Base-by-base conservation (phyloP, 2,888 invertebrate genomes). In the Lacanobia oleracea region DNA sequence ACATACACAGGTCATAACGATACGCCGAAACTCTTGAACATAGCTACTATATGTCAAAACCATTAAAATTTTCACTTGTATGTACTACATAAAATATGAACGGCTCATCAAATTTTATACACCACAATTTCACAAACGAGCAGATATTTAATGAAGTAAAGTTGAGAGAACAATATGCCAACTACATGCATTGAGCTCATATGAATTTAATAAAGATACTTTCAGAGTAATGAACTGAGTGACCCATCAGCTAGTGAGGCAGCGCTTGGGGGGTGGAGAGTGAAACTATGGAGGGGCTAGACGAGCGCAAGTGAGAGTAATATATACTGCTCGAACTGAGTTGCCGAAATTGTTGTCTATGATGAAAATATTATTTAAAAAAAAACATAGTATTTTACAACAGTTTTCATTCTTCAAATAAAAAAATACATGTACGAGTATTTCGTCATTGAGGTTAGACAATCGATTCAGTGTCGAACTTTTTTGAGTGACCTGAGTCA, bases 91-190 rank as follows among this genome's bases (percentile, higher is more conserved):
- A 45, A 53, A 79, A 54, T 51, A 63, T 67, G 43, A 66, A 73
- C 18, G 21, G 23, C 37, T 73, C 66, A 73, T 73, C 66, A 63
- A 73, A 67, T 67, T 59, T 54, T 63, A 67, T 50, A 21, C 4
- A 21, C 62, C 23, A 53, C 53, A 79, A 73, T 79, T 73, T 73
- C 53, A 50, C 43, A 53, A 67, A 67, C 62, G 37, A 73, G 43
- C 50, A 51, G 14, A 59, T 66, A 63, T 73, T 73, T 72, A 79
- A 73, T 62, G 74, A 51, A 63, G 48, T 57, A 73, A 78, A 73
- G 48, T 77, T 77, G 23, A 5, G 21, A 74, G 74, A 37, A 59
- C 23, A 65, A 63, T 62, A 79, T 37, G 16, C 33, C 16, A 50
- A 66, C 67, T 74, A 63, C 43, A 56, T 12, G 45, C 53, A 79